Evolutionary conservation across 2,888 invertebrate species (phyloP), one percentile per base, ranked within the genome.

Genomic region (Epicampocera succincta): DNA sequence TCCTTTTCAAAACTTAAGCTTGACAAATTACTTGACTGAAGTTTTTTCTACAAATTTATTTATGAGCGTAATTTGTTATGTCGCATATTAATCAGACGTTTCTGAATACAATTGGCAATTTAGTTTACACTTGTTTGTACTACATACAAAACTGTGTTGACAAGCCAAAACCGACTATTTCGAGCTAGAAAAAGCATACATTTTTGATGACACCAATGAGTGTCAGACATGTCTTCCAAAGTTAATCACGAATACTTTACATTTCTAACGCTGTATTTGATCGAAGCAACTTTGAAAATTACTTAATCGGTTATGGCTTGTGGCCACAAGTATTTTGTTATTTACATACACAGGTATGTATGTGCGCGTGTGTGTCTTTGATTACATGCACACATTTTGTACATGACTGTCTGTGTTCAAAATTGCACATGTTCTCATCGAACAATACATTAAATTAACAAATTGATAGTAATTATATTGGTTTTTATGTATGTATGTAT

Each of bases 381-480:
- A 33, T 33, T 33, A 33, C 33, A 33, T 33, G 9, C 33, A 33
- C 33, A 33, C 33, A 9, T 33, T 33, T 33, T 9, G 33, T 33
- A 33, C 33, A 33, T 33, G 33, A 33, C 33, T 33, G 33, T 33
- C 33, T 33, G 33, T 33, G 33, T 8, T 33, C 9, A 33, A 17
- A 17, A 42, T 29, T 65, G 54, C 46, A 56, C 46, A 74, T 74
- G 65, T 74, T 66, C 56, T 66, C 65, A 74, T 15, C 21, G 13
- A 63, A 63, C 63, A 63, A 38, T 44, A 73, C 54, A 73, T 74
- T 40, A 66, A 42, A 74, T 74, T 65, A 65, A 65, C 58, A 66
- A 74, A 74, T 74, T 74, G 65, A 40, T 74, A 42, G 74, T 58
- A 66, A 74, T 74, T 58, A 74, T 65, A 68, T 58, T 68, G 58